Evolutionary conservation across 2,888 invertebrate species (phyloP), one percentile per base, ranked within the genome.

Genomic region (Lobophora halterata): DNA sequence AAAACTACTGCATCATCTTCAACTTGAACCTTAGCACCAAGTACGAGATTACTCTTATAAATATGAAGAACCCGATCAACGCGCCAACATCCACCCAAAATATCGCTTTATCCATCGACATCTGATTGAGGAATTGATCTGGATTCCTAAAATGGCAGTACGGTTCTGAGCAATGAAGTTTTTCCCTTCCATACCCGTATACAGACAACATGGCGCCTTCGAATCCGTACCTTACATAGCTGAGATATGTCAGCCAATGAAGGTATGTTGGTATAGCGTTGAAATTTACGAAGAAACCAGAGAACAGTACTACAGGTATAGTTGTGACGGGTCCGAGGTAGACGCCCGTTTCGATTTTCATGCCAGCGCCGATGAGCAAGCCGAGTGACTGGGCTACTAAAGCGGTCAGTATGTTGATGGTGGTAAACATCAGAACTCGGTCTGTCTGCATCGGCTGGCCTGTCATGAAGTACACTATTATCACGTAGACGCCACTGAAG

Each of bases 401-500:
- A 2, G 97, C 95, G 13, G 96, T 96, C 30, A 97, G 90, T 44
- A 96, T 93, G 69, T 88, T 88, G 45, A 88, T 88, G 6, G 92
- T 90, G 3, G 94, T 89, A 61, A 95, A 93, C 93, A 95, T 94
- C 19, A 93, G 83, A 66, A 95, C 94, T 32, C 98, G 91, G 42
- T 92, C 90, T 33, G 92, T 89, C 65, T 97, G 96, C 83, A 94
- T 91, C n/a, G 97, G 98, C 76, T 98, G 98, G 4, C 95, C 94
- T 12, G 98, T 97, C 92, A 98, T 93, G 83, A 96, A 97, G 85
- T 98, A 98, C 5, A 97, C 96, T 55, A 97, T 97, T 58, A 94
- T 90, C 37, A 95, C 93, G 75, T 96, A 97, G 14, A 96, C 92
- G 37, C 94, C 91, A 31, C 96, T 95, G 75, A 96, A 94, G 43